Evolutionary conservation across 2,888 invertebrate species (phyloP).

Genomic region (Strigamia transsilvanica): DNA sequence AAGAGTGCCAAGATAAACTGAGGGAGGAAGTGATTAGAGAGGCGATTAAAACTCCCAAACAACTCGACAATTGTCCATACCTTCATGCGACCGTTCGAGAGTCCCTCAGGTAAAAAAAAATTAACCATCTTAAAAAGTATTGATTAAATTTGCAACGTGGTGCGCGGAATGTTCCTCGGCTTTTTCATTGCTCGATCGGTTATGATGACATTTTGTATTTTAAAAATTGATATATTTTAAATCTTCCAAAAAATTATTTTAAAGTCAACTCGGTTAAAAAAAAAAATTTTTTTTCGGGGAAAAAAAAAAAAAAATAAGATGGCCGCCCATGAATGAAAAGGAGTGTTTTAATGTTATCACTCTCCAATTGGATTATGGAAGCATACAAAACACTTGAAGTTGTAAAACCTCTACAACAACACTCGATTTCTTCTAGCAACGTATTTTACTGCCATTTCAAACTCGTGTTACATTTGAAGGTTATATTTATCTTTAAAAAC

Average conservation of each 20-base stretch:
- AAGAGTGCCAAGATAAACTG: conserved; percentile 60
- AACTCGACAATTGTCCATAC: conserved; percentile 58
- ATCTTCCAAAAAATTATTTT: not conserved
- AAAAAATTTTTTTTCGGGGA: not conserved
- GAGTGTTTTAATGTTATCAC: not conserved
- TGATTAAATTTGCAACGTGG: too few species aligned
- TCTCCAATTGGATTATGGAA: not conserved
- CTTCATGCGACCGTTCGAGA: conserved; percentile 62
- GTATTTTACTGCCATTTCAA: not conserved
- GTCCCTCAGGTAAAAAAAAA: conserved; percentile 59
- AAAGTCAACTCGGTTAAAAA: not conserved
- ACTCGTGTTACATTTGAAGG: conserved; percentile 1
- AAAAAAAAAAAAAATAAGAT: not conserved
- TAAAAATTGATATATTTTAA: too few species aligned
- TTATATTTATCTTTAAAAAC: not conserved
- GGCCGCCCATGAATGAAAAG: not conserved
- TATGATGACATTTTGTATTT: too few species aligned
- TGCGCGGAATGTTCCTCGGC: too few species aligned
- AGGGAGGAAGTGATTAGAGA: conserved; percentile 61
- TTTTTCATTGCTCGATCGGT: too few species aligned
- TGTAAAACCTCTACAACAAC: not conserved
- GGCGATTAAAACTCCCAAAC: not conserved
- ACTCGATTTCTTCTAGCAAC: not conserved
- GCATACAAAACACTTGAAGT: not conserved
- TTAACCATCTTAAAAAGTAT: too few species aligned